A percentile compares a stretch with the other conserved stretches of the same genome.
Conservation (phyloP, 2,888 invertebrate species). For the Harpagoxenus sublaevis region DNA sequence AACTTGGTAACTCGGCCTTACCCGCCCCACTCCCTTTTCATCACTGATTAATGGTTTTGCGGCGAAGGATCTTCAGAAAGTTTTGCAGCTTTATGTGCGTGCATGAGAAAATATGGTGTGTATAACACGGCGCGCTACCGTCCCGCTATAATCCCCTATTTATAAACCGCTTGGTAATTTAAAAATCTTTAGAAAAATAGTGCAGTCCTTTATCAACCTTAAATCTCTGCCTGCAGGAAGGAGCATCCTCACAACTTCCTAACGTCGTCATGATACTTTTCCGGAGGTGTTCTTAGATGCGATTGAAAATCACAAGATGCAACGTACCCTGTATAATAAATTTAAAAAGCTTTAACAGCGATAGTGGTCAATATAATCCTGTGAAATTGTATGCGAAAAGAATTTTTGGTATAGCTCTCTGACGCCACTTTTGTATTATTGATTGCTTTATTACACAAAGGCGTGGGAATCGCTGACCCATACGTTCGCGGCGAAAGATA, state of each 20-base stretch:
- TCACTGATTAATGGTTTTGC: conserved; percentile 47
- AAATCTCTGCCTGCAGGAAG: conserved; percentile 15
- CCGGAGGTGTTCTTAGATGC: neutral
- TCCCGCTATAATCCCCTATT: conserved; percentile 34
- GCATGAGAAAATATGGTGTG: conserved; percentile 34
- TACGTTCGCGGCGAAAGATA: neutral
- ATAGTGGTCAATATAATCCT: neutral
- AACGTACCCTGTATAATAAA: neutral
- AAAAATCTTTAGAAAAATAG: conserved; percentile 49
- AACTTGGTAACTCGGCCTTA: conserved; percentile 54
- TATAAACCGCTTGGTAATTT: conserved; percentile 54
- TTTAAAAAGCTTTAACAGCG: neutral
- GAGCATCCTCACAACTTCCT: neutral
- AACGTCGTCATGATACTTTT: neutral
- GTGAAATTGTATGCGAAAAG: neutral
- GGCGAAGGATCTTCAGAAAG: conserved; percentile 49
- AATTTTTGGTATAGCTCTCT: neutral
- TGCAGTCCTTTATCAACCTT: conserved; percentile 33
- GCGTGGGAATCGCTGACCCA: neutral
- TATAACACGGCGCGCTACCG: conserved; percentile 8
- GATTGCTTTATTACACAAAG: conserved; percentile 6
- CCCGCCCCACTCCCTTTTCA: neutral
- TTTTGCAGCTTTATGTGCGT: conserved; percentile 32
- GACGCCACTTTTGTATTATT: neutral
- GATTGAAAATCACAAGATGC: conserved; percentile 6